Conservation (phyloP, 2,888 invertebrate genomes). For the Stegana nigrithorax region DNA sequence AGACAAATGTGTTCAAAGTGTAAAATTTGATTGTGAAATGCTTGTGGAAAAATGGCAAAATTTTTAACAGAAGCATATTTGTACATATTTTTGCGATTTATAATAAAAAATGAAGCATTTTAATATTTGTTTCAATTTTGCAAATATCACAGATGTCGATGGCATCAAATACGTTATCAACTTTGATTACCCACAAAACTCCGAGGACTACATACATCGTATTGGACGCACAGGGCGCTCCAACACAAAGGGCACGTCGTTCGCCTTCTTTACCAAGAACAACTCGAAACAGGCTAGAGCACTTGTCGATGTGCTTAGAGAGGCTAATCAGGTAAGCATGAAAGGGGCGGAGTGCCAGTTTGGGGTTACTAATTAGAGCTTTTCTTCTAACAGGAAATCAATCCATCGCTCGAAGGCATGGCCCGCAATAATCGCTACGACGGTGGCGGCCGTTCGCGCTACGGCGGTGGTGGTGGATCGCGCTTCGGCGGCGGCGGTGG, state of each 20-base stretch:
- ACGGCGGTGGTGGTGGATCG: constrained; percentile 67
- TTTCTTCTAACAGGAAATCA: constrained; percentile 75
- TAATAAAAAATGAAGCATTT: neutral
- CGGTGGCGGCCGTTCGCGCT: constrained; percentile 73
- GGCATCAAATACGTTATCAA: constrained; percentile 97
- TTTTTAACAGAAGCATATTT: constrained; percentile 22
- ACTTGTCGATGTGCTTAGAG: constrained; percentile 86
- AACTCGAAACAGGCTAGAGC: constrained; percentile 91
- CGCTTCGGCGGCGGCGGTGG: constrained; percentile 68
- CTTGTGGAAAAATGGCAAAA: constrained; percentile 44
- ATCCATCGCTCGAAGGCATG: constrained; percentile 86
- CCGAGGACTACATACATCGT: constrained; percentile 95
- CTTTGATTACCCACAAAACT: constrained; percentile 95
- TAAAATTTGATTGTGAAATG: constrained; percentile 56
- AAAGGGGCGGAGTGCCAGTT: neutral
- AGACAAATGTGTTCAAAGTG: constrained; percentile 60
- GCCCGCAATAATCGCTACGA: constrained; percentile 75
- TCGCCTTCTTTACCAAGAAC: constrained; percentile 92
- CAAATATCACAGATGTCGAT: constrained; percentile 82
- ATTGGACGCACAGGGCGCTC: constrained; percentile 94
- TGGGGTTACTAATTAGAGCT: neutral
- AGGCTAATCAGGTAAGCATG: constrained; percentile 84
- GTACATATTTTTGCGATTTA: constrained; percentile 29
- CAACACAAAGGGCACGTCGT: constrained; percentile 89
- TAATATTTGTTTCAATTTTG: constrained; percentile 18